Percentiles rank a stretch among this genome's conserved stretches.
Conservation (phyloP, 2,113 vertebrate species). For the Chaetura pelagica region DNA sequence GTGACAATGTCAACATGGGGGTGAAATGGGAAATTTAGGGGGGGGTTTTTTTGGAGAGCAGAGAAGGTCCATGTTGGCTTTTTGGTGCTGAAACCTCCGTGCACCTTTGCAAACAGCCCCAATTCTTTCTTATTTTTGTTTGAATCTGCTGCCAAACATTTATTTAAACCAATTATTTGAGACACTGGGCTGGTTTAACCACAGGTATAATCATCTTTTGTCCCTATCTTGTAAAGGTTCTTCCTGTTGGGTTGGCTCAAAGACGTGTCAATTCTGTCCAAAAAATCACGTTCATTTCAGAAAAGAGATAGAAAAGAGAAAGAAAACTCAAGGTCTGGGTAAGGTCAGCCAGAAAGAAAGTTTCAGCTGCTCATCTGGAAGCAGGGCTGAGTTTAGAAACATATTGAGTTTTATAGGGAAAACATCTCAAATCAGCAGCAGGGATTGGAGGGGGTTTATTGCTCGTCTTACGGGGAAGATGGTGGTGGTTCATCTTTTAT, state of each 20-base stretch:
- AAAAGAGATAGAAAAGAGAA: neutral
- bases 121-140: neutral
- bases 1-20: fast-evolving
- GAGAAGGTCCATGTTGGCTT: neutral
- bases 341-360: neutral
- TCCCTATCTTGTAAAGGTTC: neutral
- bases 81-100: neutral
- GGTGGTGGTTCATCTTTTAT: neutral
- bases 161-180: neutral
- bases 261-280: neutral
- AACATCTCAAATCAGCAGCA: neutral
- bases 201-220: neutral
- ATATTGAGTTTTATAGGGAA: neutral
- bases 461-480: neutral
- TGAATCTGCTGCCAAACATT: neutral
- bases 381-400: neutral
- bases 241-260: neutral
- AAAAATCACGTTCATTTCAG: neutral
- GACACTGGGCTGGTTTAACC: neutral
- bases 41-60: neutral
- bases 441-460: neutral
- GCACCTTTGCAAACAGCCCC: neutral
- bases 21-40: neutral
- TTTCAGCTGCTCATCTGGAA: neutral
- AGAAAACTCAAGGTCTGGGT: neutral